Evolutionary conservation across 2,888 invertebrate genomes (phyloP).

Genomic region (Melinaea marsaeus): DNA sequence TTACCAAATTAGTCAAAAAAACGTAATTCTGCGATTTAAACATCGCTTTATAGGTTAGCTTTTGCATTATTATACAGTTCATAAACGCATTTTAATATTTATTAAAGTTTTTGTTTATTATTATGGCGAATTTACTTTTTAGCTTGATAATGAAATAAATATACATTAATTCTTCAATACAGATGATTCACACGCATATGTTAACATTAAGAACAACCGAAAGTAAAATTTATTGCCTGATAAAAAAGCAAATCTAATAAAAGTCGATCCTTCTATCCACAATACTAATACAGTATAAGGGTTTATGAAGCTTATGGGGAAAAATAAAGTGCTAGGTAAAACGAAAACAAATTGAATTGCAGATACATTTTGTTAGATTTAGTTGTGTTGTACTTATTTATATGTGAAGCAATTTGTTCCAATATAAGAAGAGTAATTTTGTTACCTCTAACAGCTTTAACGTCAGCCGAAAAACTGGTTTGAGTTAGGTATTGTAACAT

Average conservation of each 20-base stretch:
- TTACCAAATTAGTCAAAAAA: background rate
- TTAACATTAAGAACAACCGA: background rate
- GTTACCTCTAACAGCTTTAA: no score
- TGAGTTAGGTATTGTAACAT: no score
- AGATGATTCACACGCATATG: background rate
- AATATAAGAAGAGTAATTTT: no score
- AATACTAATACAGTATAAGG: conserved; percentile 10
- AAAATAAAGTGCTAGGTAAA: conserved; percentile 11
- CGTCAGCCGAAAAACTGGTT: no score
- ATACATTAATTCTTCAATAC: background rate
- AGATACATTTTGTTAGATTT: background rate
- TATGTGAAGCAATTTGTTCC: background rate
- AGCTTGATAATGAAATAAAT: no score
- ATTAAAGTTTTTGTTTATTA: no score
- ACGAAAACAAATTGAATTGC: conserved; percentile 15
- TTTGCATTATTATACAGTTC: background rate
- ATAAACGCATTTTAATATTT: no score
- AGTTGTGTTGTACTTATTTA: background rate
- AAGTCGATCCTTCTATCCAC: conserved; percentile 10
- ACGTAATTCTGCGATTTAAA: background rate
- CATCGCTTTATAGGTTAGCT: background rate
- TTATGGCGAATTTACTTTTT: no score
- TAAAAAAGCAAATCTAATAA: conserved; percentile 13
- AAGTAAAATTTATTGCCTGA: conserved; percentile 3
- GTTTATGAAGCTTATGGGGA: conserved; percentile 11